Conservation (phyloP, 2,113 vertebrate species). For the Alaudala cheleensis region DNA sequence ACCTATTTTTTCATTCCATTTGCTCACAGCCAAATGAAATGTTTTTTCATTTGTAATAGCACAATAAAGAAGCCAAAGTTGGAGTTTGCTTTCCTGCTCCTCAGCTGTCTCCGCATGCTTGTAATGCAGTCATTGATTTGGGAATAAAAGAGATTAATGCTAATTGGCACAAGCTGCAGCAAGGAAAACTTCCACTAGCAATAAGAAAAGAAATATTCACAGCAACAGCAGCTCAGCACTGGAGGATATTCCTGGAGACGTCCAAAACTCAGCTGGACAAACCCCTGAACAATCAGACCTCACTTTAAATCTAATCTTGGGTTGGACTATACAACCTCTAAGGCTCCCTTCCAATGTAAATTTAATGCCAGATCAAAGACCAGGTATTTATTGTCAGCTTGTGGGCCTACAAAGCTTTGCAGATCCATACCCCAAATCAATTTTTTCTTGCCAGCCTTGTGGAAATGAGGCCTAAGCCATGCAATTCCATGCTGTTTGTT, state of each 20-base stretch:
- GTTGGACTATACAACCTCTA: not conserved
- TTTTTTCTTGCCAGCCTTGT: not conserved
- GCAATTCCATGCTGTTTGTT: not conserved
- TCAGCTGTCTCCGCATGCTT: not conserved
- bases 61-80: not conserved
- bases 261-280: not conserved
- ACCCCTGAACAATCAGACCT: not conserved
- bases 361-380: not conserved
- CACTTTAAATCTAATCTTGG: not conserved
- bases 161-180: not conserved
- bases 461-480: not conserved
- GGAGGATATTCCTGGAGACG: not conserved
- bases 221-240: not conserved
- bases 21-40: not conserved
- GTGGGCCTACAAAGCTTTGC: not conserved
- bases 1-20: not conserved
- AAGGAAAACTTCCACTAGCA: not conserved
- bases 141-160: not conserved
- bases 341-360: not conserved
- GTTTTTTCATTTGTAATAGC: not conserved
- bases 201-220: not conserved
- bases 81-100: not conserved
- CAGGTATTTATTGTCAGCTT: not conserved
- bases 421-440: not conserved
- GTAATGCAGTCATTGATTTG: not conserved